These are phyloP conservation scores for Octomys mimax DNA, from an alignment of 2,797 vertebrate species.

Conservation along the genomic window DNA sequence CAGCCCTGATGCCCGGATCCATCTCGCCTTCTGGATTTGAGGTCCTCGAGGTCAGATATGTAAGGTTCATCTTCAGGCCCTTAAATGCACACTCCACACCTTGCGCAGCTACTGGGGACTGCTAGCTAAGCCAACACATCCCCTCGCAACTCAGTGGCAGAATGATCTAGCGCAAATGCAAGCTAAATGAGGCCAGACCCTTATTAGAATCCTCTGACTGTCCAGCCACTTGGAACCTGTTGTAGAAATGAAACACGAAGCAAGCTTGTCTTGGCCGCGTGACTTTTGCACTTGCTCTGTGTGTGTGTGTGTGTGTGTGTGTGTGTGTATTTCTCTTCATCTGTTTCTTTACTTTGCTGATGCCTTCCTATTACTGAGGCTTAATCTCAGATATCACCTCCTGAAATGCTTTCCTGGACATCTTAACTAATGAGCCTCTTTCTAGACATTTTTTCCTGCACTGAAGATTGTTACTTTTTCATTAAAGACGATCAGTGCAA, in stretches of 20 bases:
- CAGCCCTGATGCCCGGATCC: not conserved
- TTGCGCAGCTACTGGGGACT: not conserved
- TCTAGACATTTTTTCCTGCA: not conserved
- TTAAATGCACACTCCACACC: not conserved
- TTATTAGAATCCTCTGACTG: not conserved
- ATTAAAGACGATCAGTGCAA: not conserved
- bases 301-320: not conserved
- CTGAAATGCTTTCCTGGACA: not conserved
- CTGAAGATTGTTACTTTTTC: conserved; percentile 2
- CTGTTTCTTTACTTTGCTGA: not conserved
- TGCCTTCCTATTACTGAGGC: not conserved
- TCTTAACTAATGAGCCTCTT: not conserved
- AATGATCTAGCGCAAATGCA: not conserved
- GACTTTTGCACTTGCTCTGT: not conserved
- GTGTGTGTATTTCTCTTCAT: not conserved
- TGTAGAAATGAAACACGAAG: not conserved
- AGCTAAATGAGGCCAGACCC: not conserved
- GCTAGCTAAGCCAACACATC: not conserved
- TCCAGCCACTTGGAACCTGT: not conserved
- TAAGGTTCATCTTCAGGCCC: not conserved
- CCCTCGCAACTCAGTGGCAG: not conserved
- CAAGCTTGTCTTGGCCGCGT: not conserved
- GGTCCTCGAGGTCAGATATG: not conserved
- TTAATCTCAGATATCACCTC: not conserved
- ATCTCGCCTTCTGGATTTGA: not conserved